Evolutionary conservation across 2,797 vertebrate genomes (phyloP).

Genomic region (Cryptoprocta ferox): DNA sequence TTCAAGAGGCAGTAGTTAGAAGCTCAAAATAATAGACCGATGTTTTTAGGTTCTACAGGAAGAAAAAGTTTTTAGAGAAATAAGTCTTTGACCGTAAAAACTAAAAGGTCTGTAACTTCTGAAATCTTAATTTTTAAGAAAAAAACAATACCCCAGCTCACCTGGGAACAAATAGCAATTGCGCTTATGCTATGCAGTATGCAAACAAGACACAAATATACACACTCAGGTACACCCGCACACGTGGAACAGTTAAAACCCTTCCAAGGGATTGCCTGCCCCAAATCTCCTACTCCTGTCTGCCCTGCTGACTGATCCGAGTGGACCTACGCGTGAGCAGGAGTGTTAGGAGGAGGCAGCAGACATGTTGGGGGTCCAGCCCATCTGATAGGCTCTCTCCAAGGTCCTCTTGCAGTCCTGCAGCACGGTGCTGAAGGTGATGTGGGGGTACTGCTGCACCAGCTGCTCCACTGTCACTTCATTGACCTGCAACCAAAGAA

Average conservation of each 20-base stretch:
- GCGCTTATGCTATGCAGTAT: constrained; percentile 60
- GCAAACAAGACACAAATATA: constrained; percentile 67
- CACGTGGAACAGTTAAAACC: constrained; percentile 64
- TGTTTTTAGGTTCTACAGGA: constrained; percentile 2
- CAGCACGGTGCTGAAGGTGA: constrained; percentile 99
- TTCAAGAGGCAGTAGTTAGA: constrained; percentile 67
- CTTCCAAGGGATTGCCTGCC: constrained; percentile 54
- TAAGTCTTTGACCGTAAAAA: constrained; percentile 64
- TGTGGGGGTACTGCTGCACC: constrained; percentile 97
- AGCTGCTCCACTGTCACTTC: constrained; percentile 98
- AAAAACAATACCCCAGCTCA: constrained; percentile 57
- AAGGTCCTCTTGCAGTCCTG: constrained; percentile 99
- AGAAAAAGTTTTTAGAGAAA: constrained; percentile 33
- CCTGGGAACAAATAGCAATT: constrained; percentile 57
- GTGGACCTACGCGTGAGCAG: background rate
- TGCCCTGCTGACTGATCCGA: constrained; percentile 66
- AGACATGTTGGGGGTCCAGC: constrained; percentile 97
- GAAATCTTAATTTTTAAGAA: constrained; percentile 54
- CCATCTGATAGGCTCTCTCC: constrained; percentile 99
- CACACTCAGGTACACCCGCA: background rate
- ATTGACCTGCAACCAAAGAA: constrained; percentile 91
- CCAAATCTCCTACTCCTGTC: constrained; percentile 77
- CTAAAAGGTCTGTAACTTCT: constrained; percentile 33
- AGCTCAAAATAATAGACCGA: constrained; percentile 59
- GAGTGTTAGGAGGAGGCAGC: constrained; percentile 92